These are phyloP conservation scores for Oenanthe oenanthe DNA, from an alignment of 2,113 vertebrate genomes.

Conservation along the genomic window DNA sequence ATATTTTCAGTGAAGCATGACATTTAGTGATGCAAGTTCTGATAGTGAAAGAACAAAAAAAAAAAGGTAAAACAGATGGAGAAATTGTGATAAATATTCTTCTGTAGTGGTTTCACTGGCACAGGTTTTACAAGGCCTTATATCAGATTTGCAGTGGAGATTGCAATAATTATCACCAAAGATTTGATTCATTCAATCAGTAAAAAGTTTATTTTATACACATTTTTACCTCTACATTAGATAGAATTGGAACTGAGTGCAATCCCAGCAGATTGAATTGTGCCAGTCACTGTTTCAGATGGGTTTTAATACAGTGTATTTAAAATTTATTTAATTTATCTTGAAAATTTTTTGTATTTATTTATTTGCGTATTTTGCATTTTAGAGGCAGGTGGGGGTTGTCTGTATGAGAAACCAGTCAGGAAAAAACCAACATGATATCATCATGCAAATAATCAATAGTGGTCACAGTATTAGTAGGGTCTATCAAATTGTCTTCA, in stretches of 20 bases:
- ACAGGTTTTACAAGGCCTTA: neutral
- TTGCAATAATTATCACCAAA: neutral
- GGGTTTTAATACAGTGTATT: neutral
- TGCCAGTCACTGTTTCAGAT: neutral
- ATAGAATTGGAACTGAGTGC: neutral
- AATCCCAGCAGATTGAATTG: neutral
- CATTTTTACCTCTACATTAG: neutral
- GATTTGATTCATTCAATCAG: neutral
- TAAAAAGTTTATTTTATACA: neutral
- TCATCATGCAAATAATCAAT: neutral
- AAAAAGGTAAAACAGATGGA: neutral
- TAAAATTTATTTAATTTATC: neutral
- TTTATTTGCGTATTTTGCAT: neutral
- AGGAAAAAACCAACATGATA: neutral
- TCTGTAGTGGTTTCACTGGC: neutral
- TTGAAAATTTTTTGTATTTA: neutral
- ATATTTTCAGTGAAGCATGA: neutral
- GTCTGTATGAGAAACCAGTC: neutral
- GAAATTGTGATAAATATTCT: neutral
- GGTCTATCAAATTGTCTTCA: constrained; percentile 21
- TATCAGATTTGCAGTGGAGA: neutral
- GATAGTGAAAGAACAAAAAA: neutral
- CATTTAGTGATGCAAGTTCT: neutral
- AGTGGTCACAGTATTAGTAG: neutral
- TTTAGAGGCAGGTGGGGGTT: neutral